Evolutionary conservation across 2,888 invertebrate species (phyloP), one percentile per base, ranked within the genome.

Genomic region (Hypomecis punctinalis): DNA sequence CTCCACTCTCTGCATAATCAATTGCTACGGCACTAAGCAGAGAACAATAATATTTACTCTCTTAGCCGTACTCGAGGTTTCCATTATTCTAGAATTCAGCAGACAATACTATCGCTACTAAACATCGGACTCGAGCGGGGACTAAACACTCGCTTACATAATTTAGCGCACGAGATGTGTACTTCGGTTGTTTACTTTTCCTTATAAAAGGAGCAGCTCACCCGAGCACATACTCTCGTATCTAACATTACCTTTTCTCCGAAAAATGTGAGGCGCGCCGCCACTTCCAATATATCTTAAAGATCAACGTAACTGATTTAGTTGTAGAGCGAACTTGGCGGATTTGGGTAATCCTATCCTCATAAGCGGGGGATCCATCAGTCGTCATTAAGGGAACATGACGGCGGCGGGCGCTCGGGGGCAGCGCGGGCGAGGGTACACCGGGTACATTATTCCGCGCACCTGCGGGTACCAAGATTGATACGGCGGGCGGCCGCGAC

Each of bases 331-430:
- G 76, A 75, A 82, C 80, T 82, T 81, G 83, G 77, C 83, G 80
- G 79, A 79, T 80, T 79, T 75, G 75, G 77, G 82, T 88, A 88
- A 87, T 87, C 85, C 86, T 82, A 86, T 86, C 83, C 82, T 87
- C 85, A 87, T 88, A 84, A 86, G 84, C 82, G 79, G 75, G 72
- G 78, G 78, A 86, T 85, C 89, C 90, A 91, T 91, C 90, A 88
- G 89, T 91, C 89, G 88, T 90, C 89, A 91, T 91, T 91, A 91
- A 75, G 81, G 79, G 79, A 84, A 88, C 85, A 81, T 76, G 84
- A 76, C 75, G 73, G 64, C 59, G 77, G 73, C 74, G 73, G 61
- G 58, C 42, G 49, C 36, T 13, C 35, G 53, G 48, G 36, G 47
- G 47, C 62, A 65, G 61, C 71, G 45, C 13, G 58, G 54, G 47